Percentiles rank a stretch among this genome's conserved stretches.
Evolutionary conservation across 2,888 invertebrate genomes (phyloP).

Genomic region (Tanytarsus gracilentus): DNA sequence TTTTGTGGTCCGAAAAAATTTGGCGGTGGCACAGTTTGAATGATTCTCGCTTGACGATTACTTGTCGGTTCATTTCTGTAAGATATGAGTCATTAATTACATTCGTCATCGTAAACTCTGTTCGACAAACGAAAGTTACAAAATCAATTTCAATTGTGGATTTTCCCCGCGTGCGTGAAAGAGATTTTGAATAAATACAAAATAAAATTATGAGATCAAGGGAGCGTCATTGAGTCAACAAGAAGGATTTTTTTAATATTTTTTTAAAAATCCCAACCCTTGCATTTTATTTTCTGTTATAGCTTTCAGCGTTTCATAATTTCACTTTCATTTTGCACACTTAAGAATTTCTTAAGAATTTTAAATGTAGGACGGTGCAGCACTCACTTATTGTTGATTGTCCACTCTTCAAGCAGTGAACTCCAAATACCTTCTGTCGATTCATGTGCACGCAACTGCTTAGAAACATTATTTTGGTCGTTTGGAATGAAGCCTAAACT

Average conservation of each 20-base stretch:
- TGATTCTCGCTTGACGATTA: conserved; percentile 9
- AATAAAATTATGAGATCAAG: too few relatives aligned
- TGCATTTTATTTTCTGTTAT: too few relatives aligned
- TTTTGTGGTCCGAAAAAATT: conserved; percentile 16
- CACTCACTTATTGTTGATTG: conserved; percentile 43
- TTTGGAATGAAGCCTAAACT: conserved; percentile 5
- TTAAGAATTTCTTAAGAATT: conserved; percentile 29
- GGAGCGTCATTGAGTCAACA: too few relatives aligned
- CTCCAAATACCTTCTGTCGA: conserved; percentile 49
- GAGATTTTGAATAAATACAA: too few relatives aligned
- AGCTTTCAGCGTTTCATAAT: background rate
- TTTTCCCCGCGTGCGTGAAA: too few relatives aligned
- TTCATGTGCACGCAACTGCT: conserved; percentile 31
- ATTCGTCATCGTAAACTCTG: background rate
- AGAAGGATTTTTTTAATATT: too few relatives aligned
- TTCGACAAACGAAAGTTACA: conserved; percentile 13
- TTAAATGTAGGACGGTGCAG: conserved; percentile 32
- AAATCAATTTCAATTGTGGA: conserved; percentile 16
- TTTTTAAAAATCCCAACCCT: too few relatives aligned
- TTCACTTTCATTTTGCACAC: conserved; percentile 3
- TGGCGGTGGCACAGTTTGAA: conserved; percentile 20
- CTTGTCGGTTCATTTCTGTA: conserved; percentile 4
- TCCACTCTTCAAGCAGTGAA: conserved; percentile 55
- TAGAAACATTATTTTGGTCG: conserved; percentile 6
- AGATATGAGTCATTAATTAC: conserved; percentile 20